Percentiles rank a stretch among this genome's conserved stretches.
phyloP scores from a whole-genome alignment of 2,888 invertebrate genomes.

The Podabrus alpinus region DNA sequence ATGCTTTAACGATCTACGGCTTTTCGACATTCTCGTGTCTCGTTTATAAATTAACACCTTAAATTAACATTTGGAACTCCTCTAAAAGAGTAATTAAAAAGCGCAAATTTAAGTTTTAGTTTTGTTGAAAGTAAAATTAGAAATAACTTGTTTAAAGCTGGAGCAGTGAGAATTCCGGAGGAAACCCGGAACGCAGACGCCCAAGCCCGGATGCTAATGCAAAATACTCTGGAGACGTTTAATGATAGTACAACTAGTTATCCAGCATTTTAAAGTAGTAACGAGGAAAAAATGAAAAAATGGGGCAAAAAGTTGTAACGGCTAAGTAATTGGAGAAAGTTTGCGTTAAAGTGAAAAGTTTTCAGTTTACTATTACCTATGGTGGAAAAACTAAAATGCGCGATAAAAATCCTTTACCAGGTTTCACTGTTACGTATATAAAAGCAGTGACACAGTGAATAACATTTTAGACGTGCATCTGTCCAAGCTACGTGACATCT shows the following conservation, averaged over 20 bases:
- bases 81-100: background rate
- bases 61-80: background rate
- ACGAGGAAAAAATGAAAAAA: background rate
- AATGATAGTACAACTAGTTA: constrained; percentile 54
- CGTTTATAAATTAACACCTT: background rate
- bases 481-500: constrained; percentile 18
- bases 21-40: background rate
- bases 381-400: constrained; percentile 6
- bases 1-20: background rate
- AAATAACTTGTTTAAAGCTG: constrained; percentile 46
- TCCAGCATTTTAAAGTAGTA: constrained; percentile 47
- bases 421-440: constrained; percentile 10
- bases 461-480: constrained; percentile 22
- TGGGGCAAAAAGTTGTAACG: background rate
- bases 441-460: constrained; percentile 8
- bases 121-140: constrained; percentile 49
- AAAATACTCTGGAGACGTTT: constrained; percentile 50
- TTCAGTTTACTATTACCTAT: constrained; percentile 7
- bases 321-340: background rate
- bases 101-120: constrained; percentile 20
- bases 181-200: constrained; percentile 40
- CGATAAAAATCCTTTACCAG: constrained; percentile 10
- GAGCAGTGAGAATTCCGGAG: constrained; percentile 42
- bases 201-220: constrained; percentile 50
- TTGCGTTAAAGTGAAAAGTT: background rate